Evolutionary conservation across 2,113 vertebrate genomes (phyloP).

Genomic region (Nibea albiflora): DNA sequence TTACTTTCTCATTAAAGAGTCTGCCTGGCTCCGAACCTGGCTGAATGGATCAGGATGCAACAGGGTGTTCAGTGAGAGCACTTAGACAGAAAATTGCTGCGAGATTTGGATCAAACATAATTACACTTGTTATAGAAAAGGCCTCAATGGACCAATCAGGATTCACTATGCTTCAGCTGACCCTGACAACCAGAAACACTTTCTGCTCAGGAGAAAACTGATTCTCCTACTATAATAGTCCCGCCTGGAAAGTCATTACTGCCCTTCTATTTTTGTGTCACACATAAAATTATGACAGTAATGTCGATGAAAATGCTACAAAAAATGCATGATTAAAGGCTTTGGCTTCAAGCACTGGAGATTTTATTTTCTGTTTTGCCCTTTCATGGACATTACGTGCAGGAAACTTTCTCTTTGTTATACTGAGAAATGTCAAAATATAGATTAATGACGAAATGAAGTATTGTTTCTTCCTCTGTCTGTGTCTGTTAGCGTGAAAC

Average conservation of each 20-base stretch:
- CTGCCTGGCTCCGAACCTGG: constrained; percentile 24
- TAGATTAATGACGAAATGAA: not conserved
- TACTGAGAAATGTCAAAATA: not conserved
- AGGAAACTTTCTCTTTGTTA: not conserved
- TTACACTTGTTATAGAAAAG: constrained; percentile 57
- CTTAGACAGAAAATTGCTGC: constrained; percentile 66
- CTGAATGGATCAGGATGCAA: constrained; percentile 47
- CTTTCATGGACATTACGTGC: not conserved
- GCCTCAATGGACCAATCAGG: constrained; percentile 49
- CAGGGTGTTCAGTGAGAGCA: constrained; percentile 50
- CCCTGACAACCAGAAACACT: constrained; percentile 34
- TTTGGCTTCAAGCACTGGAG: not conserved
- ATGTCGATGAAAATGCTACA: not conserved
- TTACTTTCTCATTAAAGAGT: constrained; percentile 41
- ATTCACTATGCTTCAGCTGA: constrained; percentile 39
- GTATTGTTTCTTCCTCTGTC: not conserved
- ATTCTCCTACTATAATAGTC: constrained; percentile 22
- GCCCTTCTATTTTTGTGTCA: not conserved
- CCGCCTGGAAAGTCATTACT: constrained; percentile 23
- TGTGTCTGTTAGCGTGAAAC: constrained; percentile 69
- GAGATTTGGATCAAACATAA: constrained; percentile 62
- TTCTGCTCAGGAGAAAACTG: not conserved
- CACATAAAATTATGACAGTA: not conserved
- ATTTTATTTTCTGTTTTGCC: not conserved
- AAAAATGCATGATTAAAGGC: not conserved